Evolutionary conservation across 1,140 invertebrate species (phyloP).

Genomic region (Anagrus nilaparvatae): DNA sequence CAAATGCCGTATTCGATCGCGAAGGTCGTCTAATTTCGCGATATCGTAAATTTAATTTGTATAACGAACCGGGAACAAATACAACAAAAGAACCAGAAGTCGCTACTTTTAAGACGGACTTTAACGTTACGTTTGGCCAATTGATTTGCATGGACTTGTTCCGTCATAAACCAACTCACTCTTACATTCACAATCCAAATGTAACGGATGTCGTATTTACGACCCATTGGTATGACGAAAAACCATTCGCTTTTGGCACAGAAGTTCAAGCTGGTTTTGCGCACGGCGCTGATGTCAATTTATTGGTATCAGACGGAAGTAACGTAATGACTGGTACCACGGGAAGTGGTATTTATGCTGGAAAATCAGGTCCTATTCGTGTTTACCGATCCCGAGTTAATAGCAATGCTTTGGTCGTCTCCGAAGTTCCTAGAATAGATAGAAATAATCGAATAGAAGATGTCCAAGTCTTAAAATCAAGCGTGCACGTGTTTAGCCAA

Average conservation of each 20-base stretch:
- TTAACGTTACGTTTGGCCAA: conserved; percentile 71
- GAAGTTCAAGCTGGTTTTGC: conserved; percentile 47
- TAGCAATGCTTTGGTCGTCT: conserved; percentile 24
- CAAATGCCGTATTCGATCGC: conserved; percentile 63
- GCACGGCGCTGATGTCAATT: conserved; percentile 42
- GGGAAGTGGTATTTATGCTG: conserved; percentile 48
- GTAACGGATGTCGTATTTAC: conserved; percentile 61
- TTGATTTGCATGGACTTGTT: conserved; percentile 69
- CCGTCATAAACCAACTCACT: conserved; percentile 48
- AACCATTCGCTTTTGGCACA: conserved; percentile 59
- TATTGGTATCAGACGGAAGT: conserved; percentile 48
- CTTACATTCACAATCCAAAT: conserved; percentile 41
- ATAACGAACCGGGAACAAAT: conserved; percentile 43
- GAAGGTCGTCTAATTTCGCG: conserved; percentile 47
- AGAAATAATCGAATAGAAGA: conserved; percentile 11
- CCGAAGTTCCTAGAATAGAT: conserved; percentile 25
- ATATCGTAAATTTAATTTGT: conserved; percentile 72
- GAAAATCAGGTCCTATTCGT: conserved; percentile 20
- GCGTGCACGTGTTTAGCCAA: conserved; percentile 15
- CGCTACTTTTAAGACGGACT: conserved; percentile 63
- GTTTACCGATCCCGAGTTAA: conserved; percentile 10
- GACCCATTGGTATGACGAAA: conserved; percentile 61
- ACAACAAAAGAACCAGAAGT: conserved; percentile 41
- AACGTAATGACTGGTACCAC: conserved; percentile 23
- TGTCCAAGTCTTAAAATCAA: background rate